phyloP scores from a whole-genome alignment of 2,113 vertebrate genomes.

The Saguinus midas region DNA sequence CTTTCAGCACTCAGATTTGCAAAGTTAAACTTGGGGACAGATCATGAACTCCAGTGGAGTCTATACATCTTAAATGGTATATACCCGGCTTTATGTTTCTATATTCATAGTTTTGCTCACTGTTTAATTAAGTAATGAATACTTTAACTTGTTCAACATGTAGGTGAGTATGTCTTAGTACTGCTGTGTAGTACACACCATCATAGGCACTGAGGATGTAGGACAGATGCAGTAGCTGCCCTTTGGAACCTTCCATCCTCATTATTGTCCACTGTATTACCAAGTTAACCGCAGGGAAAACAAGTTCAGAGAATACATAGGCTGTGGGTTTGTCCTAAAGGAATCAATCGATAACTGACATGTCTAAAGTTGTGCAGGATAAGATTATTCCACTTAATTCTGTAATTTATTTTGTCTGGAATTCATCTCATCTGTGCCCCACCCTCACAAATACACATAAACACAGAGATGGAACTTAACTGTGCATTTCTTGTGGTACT shows the following conservation, averaged over 20 bases:
- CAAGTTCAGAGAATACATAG: neutral
- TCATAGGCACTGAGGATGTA: neutral
- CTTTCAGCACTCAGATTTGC: neutral
- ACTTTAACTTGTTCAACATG: neutral
- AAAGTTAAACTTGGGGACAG: neutral
- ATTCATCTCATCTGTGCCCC: neutral
- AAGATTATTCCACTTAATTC: neutral
- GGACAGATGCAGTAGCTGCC: neutral
- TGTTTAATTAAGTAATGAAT: neutral
- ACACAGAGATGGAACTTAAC: neutral
- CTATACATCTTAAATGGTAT: neutral
- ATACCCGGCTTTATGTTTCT: neutral
- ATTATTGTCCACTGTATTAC: neutral
- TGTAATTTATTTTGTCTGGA: neutral
- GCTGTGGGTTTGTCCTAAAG: neutral
- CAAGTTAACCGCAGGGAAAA: neutral
- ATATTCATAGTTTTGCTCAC: neutral
- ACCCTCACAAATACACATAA: accelerated
- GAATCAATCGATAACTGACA: neutral
- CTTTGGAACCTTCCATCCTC: neutral
- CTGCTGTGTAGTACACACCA: accelerated
- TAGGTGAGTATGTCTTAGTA: neutral
- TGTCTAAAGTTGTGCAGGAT: neutral
- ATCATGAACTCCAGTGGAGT: neutral
- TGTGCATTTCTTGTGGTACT: neutral